Percentiles rank a stretch among this genome's conserved stretches.
phyloP scores from a whole-genome alignment of 2,113 vertebrate species.

The Leucopsar rothschildi region DNA sequence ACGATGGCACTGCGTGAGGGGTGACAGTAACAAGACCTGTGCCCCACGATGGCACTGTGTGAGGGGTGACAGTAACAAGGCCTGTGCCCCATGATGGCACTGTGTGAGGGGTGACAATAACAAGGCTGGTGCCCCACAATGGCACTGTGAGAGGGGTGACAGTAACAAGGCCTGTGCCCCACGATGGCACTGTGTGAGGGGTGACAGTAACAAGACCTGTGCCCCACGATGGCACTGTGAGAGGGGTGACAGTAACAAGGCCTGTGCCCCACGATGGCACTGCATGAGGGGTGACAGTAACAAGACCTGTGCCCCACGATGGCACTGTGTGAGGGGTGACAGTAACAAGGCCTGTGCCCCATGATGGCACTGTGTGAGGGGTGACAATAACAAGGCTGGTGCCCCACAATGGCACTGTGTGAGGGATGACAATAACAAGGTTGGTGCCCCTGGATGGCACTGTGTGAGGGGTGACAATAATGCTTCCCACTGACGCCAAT shows the following conservation, averaged over 20 bases:
- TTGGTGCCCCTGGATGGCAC: not conserved
- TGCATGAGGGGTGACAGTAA: not conserved
- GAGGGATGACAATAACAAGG: not conserved
- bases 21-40: not conserved
- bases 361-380: not conserved
- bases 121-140: not conserved
- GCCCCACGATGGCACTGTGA: not conserved
- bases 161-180: not conserved
- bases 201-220: not conserved
- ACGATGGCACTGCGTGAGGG: not conserved
- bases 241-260: not conserved
- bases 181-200: not conserved
- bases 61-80: not conserved
- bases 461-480: not conserved
- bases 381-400: not conserved
- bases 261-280: not conserved
- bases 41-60: not conserved
- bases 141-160: not conserved
- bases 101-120: not conserved
- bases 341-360: not conserved
- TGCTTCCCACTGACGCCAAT: not conserved
- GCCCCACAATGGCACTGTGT: not conserved
- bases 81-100: not conserved
- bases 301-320: accelerated
- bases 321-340: not conserved